These are phyloP conservation scores for Magallana gigas DNA, from an alignment of 1,140 invertebrate genomes.

Conservation along the genomic window DNA sequence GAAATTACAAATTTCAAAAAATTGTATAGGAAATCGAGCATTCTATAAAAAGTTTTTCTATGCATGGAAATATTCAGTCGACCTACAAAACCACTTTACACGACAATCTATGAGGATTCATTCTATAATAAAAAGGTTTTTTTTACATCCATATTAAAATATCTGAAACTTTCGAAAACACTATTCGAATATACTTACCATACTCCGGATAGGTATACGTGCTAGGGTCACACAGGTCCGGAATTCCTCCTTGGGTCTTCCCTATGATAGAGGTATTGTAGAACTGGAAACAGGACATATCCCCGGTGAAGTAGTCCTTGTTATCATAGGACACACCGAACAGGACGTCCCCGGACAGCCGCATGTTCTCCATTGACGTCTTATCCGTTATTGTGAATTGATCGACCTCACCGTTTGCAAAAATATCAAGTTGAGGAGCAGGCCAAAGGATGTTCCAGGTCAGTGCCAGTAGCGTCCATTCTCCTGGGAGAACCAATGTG, in stretches of 20 bases:
- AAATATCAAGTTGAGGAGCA: background rate
- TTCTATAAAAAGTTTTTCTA: too few species aligned
- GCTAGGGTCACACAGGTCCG: constrained; percentile 24
- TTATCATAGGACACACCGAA: background rate
- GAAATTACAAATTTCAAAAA: too few species aligned
- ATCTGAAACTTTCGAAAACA: too few species aligned
- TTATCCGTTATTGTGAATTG: background rate
- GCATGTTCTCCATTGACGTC: background rate
- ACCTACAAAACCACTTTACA: too few species aligned
- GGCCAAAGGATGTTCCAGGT: constrained; percentile 30
- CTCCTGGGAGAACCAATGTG: background rate
- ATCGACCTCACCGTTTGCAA: background rate
- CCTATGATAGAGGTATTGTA: constrained; percentile 41
- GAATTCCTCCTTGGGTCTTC: background rate
- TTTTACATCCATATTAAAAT: too few species aligned
- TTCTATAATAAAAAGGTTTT: too few species aligned
- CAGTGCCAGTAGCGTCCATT: constrained; percentile 1
- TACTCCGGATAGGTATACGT: background rate
- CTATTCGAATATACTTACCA: too few species aligned
- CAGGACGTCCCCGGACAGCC: background rate
- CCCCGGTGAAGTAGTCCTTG: constrained; percentile 4
- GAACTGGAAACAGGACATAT: constrained; percentile 41
- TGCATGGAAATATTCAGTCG: too few species aligned
- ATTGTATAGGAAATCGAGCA: too few species aligned
- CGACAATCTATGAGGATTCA: too few species aligned